Evolutionary conservation across 2,888 invertebrate genomes (phyloP).

Genomic region (Trilocha varians): DNA sequence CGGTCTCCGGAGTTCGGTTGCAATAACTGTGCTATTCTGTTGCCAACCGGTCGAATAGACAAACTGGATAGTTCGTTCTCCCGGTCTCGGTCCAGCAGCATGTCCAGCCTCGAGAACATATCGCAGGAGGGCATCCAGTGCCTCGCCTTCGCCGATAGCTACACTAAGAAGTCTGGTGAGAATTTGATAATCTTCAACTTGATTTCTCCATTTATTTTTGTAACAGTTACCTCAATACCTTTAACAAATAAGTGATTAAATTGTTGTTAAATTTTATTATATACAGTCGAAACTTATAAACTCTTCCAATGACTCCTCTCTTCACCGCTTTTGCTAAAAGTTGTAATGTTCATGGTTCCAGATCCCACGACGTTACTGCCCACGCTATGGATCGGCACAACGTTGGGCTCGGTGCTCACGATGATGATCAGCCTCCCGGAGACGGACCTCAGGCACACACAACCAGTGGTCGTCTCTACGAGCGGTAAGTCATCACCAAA

Average conservation of each 20-base stretch:
- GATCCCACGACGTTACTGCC: conserved; percentile 88
- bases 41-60: conserved; percentile 84
- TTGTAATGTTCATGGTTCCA: conserved; percentile 36
- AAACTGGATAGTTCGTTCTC: conserved; percentile 97
- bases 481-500: conserved; percentile 75
- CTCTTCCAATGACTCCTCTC: too few relatives aligned
- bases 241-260: too few relatives aligned
- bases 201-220: too few relatives aligned
- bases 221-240: too few relatives aligned
- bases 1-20: conserved; percentile 2
- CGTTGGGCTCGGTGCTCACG: conserved; percentile 95
- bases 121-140: conserved; percentile 96
- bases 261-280: too few relatives aligned
- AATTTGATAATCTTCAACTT: not conserved
- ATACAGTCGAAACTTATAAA: too few relatives aligned
- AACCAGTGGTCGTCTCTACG: conserved; percentile 90
- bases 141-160: conserved; percentile 96
- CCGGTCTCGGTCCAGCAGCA: conserved; percentile 96
- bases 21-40: conserved; percentile 33
- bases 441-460: conserved; percentile 85
- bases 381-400: conserved; percentile 98
- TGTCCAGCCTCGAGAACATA: conserved; percentile 98
- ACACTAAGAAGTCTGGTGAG: conserved; percentile 93
- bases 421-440: conserved; percentile 89
- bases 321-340: not conserved